These are phyloP conservation scores for Acrossocheilus wenchowensis DNA, from an alignment of 2,797 vertebrate genomes.

Conservation along the genomic window DNA sequence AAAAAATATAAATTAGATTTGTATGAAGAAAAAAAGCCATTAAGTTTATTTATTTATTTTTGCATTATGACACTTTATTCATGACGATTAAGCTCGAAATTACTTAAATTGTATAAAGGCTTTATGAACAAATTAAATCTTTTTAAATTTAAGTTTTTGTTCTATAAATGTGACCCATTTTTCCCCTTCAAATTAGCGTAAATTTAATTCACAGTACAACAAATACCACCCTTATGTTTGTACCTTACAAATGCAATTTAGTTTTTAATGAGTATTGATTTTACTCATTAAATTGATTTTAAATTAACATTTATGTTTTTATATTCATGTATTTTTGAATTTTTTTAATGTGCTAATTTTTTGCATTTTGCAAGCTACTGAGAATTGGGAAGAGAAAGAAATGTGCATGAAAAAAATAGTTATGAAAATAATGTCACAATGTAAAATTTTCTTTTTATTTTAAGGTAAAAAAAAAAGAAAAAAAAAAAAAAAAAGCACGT, in stretches of 20 bases:
- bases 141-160: too few relatives aligned
- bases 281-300: too few relatives aligned
- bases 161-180: background rate
- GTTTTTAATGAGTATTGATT: background rate
- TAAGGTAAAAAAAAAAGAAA: background rate
- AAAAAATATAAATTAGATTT: background rate
- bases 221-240: background rate
- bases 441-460: background rate
- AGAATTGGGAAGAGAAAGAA: background rate
- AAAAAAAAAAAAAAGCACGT: background rate
- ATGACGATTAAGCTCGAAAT: background rate
- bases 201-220: background rate
- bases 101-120: too few relatives aligned
- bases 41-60: background rate
- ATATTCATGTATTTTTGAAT: background rate
- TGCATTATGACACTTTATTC: conserved; percentile 18
- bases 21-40: background rate
- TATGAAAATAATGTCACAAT: conserved; percentile 3
- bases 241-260: background rate
- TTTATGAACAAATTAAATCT: too few relatives aligned
- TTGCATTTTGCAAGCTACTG: too few relatives aligned
- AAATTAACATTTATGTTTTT: too few relatives aligned
- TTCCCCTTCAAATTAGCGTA: background rate
- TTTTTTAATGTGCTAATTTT: background rate
- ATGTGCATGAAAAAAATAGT: background rate